These are phyloP conservation scores for Thera obeliscata DNA, from an alignment of 2,888 invertebrate species.

Conservation along the genomic window DNA sequence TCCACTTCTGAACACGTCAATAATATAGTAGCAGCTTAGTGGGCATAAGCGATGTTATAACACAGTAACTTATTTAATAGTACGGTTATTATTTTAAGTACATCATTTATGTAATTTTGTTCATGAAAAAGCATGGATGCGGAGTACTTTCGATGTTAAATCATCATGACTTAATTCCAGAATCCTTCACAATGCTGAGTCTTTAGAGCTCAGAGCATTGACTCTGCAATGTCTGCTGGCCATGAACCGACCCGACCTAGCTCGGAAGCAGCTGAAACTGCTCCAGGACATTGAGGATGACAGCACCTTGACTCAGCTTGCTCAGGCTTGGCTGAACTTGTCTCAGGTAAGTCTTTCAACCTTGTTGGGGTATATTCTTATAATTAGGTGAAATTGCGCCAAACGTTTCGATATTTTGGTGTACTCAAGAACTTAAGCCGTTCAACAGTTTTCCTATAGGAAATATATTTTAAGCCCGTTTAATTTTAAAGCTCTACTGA, in stretches of 20 bases:
- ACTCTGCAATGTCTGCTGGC: constrained; percentile 93
- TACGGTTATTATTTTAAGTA: too few species aligned
- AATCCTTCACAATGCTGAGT: constrained; percentile 92
- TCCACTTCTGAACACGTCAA: too few species aligned
- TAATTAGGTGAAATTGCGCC: too few species aligned
- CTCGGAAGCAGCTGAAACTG: constrained; percentile 94
- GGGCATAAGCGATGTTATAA: too few species aligned
- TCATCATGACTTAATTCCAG: constrained; percentile 56
- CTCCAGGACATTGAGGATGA: constrained; percentile 99
- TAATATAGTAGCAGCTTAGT: too few species aligned
- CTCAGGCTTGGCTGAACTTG: constrained; percentile 97
- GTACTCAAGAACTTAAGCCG: too few species aligned
- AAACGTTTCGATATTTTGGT: too few species aligned
- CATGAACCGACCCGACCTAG: constrained; percentile 96
- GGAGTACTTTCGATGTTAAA: too few species aligned
- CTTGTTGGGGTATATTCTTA: too few species aligned
- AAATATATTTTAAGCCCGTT: background rate
- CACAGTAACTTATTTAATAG: too few species aligned
- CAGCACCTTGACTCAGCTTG: constrained; percentile 96
- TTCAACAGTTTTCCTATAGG: background rate
- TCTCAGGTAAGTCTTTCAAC: constrained; percentile 85
- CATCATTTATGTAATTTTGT: too few species aligned
- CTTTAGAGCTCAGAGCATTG: constrained; percentile 94
- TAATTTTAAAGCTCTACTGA: constrained; percentile 9
- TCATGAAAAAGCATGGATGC: too few species aligned